Conservation (phyloP, 2,888 invertebrate genomes). For the Apeira syringaria region DNA sequence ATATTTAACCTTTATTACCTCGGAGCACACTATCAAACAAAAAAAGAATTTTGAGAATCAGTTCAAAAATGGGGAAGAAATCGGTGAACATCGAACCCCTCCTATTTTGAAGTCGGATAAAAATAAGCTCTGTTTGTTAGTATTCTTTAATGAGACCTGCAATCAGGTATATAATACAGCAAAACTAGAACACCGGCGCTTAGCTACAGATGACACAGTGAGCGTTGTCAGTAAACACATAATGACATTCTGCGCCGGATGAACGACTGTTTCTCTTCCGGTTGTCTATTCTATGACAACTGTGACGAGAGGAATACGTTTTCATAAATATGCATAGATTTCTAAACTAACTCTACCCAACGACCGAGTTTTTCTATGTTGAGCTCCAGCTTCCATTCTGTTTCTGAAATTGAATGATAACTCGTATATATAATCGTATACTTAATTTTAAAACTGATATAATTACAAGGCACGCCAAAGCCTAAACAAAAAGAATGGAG, state of each 20-base stretch:
- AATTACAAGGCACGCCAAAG: conserved; percentile 10
- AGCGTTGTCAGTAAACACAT: conserved; percentile 8
- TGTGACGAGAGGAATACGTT: neutral
- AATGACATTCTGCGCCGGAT: conserved; percentile 20
- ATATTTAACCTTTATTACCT: no score
- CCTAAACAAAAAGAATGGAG: conserved; percentile 11
- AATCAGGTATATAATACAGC: no score
- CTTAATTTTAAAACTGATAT: conserved; percentile 5
- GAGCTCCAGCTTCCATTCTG: no score
- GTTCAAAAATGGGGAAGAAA: no score
- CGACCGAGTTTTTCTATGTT: no score
- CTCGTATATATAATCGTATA: neutral
- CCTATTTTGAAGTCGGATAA: no score
- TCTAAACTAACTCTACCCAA: neutral
- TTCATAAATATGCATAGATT: neutral
- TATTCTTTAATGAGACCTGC: no score
- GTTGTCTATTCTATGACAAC: conserved; percentile 11
- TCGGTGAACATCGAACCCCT: no score
- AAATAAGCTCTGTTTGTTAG: no score
- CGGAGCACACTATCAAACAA: no score
- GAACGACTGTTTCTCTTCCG: conserved; percentile 16
- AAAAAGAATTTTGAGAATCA: no score
- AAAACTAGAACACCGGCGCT: conserved; percentile 15
- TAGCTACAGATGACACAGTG: conserved; percentile 16
- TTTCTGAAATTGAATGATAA: no score